Conservation (phyloP, 2,888 invertebrate genomes). For the Byasa hedistus region DNA sequence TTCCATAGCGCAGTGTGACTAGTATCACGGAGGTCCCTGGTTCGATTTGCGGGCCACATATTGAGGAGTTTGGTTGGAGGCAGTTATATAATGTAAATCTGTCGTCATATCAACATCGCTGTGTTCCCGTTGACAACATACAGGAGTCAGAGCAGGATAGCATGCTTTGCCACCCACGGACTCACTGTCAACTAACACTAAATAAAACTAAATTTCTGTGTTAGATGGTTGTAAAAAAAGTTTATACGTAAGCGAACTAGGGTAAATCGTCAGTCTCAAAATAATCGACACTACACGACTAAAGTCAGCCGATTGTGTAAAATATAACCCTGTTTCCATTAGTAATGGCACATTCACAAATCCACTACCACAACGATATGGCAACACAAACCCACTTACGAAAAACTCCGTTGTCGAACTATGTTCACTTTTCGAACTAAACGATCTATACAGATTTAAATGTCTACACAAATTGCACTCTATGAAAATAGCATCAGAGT, state of each 20-base stretch:
- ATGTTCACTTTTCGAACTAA: not conserved
- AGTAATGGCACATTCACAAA: conserved; percentile 38
- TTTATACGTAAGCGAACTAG: conserved; percentile 37
- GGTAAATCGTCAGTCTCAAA: conserved; percentile 65
- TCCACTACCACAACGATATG: conserved; percentile 32
- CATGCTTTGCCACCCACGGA: too few species aligned
- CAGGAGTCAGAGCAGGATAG: too few species aligned
- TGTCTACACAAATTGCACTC: conserved; percentile 11
- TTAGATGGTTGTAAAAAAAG: not conserved
- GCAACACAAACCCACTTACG: conserved; percentile 27
- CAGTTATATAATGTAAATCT: too few species aligned
- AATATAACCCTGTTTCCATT: conserved; percentile 46
- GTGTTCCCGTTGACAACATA: too few species aligned
- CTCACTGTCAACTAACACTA: too few species aligned
- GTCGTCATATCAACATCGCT: too few species aligned
- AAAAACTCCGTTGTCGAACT: not conserved
- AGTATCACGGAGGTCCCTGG: too few species aligned
- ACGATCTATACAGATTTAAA: not conserved
- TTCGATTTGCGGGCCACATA: too few species aligned
- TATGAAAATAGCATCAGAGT: conserved; percentile 17
- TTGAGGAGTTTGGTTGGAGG: too few species aligned
- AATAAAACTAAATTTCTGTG: too few species aligned
- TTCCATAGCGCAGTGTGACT: not conserved
- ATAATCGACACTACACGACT: conserved; percentile 41
- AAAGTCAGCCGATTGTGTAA: conserved; percentile 38